These are phyloP conservation scores for Trichechus manatus DNA, from an alignment of 2,113 vertebrate genomes.

Conservation along the genomic window DNA sequence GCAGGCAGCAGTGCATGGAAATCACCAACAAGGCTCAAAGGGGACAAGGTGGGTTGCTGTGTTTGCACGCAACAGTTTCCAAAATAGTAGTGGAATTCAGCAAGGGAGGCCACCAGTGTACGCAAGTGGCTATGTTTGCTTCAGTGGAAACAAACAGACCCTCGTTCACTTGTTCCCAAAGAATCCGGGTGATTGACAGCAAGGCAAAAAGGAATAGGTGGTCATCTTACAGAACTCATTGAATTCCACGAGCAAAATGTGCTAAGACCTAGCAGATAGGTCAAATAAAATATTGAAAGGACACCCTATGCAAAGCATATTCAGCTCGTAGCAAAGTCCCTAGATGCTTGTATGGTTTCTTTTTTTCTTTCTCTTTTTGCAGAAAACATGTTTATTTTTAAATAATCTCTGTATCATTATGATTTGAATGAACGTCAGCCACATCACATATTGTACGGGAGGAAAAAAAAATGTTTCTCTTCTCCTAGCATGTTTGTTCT, in stretches of 20 bases:
- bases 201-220: background rate
- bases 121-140: constrained; percentile 57
- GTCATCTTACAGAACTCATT: background rate
- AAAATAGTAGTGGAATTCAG: constrained; percentile 65
- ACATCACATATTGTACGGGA: background rate
- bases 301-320: background rate
- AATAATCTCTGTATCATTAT: constrained; percentile 58
- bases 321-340: constrained; percentile 1
- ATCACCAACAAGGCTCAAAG: background rate
- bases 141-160: constrained; percentile 61
- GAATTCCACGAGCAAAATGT: background rate
- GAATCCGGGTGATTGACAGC: background rate
- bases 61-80: constrained; percentile 55
- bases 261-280: background rate
- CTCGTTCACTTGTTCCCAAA: constrained; percentile 46
- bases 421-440: constrained; percentile 26
- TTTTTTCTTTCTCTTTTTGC: background rate
- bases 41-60: constrained; percentile 4
- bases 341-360: background rate
- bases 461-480: constrained; percentile 68
- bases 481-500: constrained; percentile 71
- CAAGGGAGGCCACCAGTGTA: constrained; percentile 43
- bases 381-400: constrained; percentile 68
- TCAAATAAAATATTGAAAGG: constrained; percentile 29
- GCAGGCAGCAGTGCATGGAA: background rate